Evolutionary conservation across 2,113 vertebrate genomes (phyloP).

Genomic region (Saguinus midas): DNA sequence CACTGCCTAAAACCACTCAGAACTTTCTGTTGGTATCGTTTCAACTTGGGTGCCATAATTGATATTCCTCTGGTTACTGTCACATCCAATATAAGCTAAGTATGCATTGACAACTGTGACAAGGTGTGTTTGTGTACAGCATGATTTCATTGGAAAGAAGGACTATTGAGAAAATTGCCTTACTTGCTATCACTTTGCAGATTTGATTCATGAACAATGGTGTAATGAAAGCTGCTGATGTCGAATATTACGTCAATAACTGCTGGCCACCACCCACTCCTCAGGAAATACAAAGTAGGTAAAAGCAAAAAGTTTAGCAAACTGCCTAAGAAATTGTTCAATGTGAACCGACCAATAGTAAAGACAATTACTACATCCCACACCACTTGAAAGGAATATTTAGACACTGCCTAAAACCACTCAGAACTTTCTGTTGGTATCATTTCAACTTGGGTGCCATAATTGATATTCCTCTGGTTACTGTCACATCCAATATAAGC

Average conservation of each 20-base stretch:
- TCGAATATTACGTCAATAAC: slow-evolving; percentile 86
- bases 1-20: not conserved
- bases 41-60: not conserved
- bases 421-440: not conserved
- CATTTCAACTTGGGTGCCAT: not conserved
- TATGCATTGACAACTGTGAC: not conserved
- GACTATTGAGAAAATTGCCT: not conserved
- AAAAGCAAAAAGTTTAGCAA: not conserved
- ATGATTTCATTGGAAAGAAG: not conserved
- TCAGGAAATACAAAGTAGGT: slow-evolving; percentile 87
- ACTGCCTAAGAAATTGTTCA: not conserved
- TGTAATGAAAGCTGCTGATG: slow-evolving; percentile 87
- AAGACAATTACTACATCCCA: not conserved
- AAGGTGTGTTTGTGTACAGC: not conserved
- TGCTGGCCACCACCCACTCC: slow-evolving; percentile 87
- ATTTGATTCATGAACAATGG: slow-evolving; percentile 92
- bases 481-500: not conserved
- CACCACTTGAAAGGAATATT: not conserved
- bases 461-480: not conserved
- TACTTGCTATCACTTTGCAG: slow-evolving; percentile 73
- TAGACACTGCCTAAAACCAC: not conserved
- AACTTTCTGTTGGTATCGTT: not conserved
- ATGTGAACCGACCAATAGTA: not conserved
- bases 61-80: not conserved
- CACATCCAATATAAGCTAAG: not conserved